Evolutionary conservation across 2,888 invertebrate species (phyloP).

Genomic region (Amphipyra berbera): DNA sequence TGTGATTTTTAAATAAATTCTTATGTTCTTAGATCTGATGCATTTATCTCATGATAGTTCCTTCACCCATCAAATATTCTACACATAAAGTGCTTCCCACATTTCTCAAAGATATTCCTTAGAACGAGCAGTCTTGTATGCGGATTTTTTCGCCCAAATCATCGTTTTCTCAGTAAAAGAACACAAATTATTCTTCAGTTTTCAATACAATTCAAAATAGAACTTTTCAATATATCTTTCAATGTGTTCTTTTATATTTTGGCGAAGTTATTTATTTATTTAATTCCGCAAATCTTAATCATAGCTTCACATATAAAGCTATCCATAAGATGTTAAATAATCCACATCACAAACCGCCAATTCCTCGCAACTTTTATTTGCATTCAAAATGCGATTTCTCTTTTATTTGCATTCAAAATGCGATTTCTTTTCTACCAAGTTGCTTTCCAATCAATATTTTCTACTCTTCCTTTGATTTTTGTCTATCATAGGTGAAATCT

Average conservation of each 20-base stretch:
- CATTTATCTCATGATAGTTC: conserved; percentile 50
- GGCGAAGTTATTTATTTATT: no score
- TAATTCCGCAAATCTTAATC: no score
- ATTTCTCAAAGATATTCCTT: conserved; percentile 4
- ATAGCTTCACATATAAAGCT: no score
- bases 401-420: neutral
- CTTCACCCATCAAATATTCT: neutral
- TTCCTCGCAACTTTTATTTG: neutral
- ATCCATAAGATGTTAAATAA: conserved; percentile 8
- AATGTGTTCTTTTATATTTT: no score
- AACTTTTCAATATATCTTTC: neutral
- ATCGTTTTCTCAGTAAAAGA: neutral
- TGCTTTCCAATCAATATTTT: conserved; percentile 10
- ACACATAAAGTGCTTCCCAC: neutral
- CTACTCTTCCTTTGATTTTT: neutral
- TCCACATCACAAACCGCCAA: conserved; percentile 23
- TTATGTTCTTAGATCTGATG: conserved; percentile 40
- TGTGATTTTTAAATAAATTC: conserved; percentile 31
- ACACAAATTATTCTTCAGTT: neutral
- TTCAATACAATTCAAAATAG: neutral
- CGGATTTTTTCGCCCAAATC: conserved; percentile 15
- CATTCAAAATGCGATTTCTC: neutral
- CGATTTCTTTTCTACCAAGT: neutral
- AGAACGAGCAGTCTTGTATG: conserved; percentile 1
- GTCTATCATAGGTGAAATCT: conserved; percentile 39